Evolutionary conservation across 2,797 vertebrate species (phyloP), one percentile per base, ranked within the genome.

Genomic region (Delichon dasypus): DNA sequence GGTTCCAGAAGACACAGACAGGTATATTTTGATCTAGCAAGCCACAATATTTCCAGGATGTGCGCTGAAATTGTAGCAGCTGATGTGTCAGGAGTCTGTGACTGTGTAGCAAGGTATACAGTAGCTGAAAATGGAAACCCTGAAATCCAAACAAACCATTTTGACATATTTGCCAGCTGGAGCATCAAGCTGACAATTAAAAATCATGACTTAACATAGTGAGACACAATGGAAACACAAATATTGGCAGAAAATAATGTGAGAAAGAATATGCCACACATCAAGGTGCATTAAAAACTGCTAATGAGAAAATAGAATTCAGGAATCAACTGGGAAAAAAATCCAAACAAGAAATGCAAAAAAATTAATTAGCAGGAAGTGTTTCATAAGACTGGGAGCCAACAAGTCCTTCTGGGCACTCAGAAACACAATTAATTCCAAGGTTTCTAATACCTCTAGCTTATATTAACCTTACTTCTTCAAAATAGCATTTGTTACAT

Each of bases 141-240:
- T 93, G 83, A 79, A 95, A 94, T 79, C 32, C 70, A 91, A 60
- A 86, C 40, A 80, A 94, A 75, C 7, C 10, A 60, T 91, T 94
- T 75, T 16, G 30, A 81, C 30, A 76, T 5, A 50, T 91, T 88
- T 76, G 45, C 66, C 58, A 93, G 54, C 80, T 94, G 83, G 64
- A 96, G 6, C 40, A 73, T 75, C 62, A 86, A 86, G 21, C 40
- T 84, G 79, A 88, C 76, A 91, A 94, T 90, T 95, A 84, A 89
- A 91, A 93, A 76, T 81, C 44, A 78, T 70, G 70, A 76, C 19
- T 91, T 72, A 78, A 62, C 58, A 57, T 48, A 88, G 68, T 85
- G 61, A 94, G 67, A 73, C 77, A 96, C 67, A 93, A 96, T 68
- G 71, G 85, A 91, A 85, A 73, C 45, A 89, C 36, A 86, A 90